Conservation (phyloP, 2,797 vertebrate genomes). For the Otolemur crassicaudatus region DNA sequence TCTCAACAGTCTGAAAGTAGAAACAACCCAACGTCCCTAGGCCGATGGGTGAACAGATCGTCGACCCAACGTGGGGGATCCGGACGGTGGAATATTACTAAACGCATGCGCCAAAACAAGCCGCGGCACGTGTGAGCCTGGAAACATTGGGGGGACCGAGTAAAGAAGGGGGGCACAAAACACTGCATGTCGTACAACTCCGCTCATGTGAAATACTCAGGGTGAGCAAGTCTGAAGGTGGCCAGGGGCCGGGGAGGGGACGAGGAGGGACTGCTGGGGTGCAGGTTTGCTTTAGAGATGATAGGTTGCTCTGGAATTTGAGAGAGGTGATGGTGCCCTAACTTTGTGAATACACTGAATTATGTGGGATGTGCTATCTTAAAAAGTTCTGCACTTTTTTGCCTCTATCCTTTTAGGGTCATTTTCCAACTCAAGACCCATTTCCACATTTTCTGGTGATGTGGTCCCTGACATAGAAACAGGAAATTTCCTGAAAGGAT, state of each 20-base stretch:
- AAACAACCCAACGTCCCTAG: background rate
- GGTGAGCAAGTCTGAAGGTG: background rate
- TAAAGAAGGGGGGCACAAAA: too few species aligned
- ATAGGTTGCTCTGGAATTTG: background rate
- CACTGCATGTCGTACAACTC: background rate
- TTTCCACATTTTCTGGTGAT: background rate
- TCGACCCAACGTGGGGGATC: background rate
- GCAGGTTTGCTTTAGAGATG: background rate
- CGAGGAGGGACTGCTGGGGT: background rate
- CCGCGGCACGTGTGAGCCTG: background rate
- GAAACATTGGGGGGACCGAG: background rate
- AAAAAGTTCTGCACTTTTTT: background rate
- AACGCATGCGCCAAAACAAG: too few species aligned
- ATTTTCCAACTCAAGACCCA: constrained; percentile 31
- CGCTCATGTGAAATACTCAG: background rate
- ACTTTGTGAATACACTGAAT: background rate
- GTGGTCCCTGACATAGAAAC: background rate
- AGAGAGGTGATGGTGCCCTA: background rate
- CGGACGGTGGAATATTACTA: background rate
- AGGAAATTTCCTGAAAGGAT: constrained; percentile 35
- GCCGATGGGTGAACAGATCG: background rate
- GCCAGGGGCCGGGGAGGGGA: background rate
- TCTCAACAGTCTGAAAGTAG: background rate
- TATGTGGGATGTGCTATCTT: too few species aligned
- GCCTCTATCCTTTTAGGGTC: background rate